These are phyloP conservation scores for Mantis religiosa DNA, from an alignment of 2,888 invertebrate species.

Conservation along the genomic window DNA sequence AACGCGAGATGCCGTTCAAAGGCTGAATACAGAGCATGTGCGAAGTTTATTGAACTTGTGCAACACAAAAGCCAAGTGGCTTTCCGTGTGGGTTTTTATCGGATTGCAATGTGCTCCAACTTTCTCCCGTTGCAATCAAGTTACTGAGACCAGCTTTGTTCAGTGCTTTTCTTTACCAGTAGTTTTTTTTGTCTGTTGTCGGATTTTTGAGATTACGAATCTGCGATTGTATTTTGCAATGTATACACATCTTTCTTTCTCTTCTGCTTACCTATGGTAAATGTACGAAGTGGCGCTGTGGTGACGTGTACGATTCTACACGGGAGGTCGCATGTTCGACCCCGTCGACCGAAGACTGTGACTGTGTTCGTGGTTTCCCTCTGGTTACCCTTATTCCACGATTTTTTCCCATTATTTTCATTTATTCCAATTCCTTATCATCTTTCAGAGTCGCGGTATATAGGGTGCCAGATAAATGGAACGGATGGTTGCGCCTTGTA, in stretches of 20 bases:
- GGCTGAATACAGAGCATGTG: not conserved
- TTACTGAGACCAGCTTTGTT: not conserved
- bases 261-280: too few species aligned
- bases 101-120: not conserved
- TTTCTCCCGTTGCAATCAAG: not conserved
- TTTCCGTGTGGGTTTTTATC: not conserved
- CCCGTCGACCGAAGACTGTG: too few species aligned
- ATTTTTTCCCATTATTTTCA: too few species aligned
- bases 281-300: too few species aligned
- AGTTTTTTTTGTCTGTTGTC: not conserved
- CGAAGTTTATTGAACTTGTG: not conserved
- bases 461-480: too few species aligned
- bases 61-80: not conserved
- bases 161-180: not conserved
- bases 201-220: not conserved
- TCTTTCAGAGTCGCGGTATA: too few species aligned
- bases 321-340: too few species aligned
- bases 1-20: not conserved
- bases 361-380: too few species aligned
- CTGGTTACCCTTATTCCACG: too few species aligned
- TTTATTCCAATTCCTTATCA: too few species aligned
- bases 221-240: not conserved
- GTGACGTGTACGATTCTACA: too few species aligned
- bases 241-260: not conserved
- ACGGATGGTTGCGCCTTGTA: too few species aligned